Percentiles rank a stretch among this genome's conserved stretches.
phyloP scores from a whole-genome alignment of 1,140 invertebrate genomes.

The Drosophila oshimai region DNA sequence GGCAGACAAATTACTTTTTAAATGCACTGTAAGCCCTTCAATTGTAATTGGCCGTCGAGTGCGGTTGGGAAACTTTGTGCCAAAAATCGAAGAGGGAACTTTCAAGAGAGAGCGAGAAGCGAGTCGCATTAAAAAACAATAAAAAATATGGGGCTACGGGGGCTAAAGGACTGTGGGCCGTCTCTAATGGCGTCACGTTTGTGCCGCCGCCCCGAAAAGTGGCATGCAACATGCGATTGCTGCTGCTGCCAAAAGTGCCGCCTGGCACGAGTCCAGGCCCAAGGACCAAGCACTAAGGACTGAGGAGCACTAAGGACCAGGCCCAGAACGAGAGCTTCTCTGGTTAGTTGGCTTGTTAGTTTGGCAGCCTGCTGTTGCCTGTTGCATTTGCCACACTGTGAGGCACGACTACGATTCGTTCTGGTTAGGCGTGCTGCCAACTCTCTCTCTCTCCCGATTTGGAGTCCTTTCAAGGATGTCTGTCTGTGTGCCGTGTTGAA shows the following conservation, averaged over 20 bases:
- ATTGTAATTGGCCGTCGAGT: constrained; percentile 73
- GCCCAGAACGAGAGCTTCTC: constrained; percentile 33
- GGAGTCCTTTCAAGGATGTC: constrained; percentile 26
- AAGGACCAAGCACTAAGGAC: constrained; percentile 18
- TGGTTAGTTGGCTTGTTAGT: constrained; percentile 77
- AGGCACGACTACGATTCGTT: constrained; percentile 41
- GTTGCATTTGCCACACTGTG: constrained; percentile 61
- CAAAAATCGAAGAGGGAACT: constrained; percentile 31
- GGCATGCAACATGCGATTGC: constrained; percentile 82
- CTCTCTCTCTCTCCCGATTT: background rate
- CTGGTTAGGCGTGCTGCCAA: constrained; percentile 43
- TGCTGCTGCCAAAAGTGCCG: constrained; percentile 81
- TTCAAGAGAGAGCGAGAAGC: too few species aligned
- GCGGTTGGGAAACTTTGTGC: constrained; percentile 68
- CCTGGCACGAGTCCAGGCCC: constrained; percentile 70
- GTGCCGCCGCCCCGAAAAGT: constrained; percentile 71
- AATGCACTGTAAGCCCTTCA: constrained; percentile 79
- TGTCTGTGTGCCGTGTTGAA: constrained; percentile 71
- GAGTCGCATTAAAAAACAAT: constrained; percentile 77
- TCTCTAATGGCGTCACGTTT: constrained; percentile 77
- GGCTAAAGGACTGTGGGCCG: constrained; percentile 44
- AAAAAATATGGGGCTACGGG: constrained; percentile 48
- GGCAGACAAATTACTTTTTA: constrained; percentile 82
- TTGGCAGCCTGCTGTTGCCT: constrained; percentile 59
- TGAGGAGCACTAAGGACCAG: background rate